Evolutionary conservation across 2,888 invertebrate genomes (phyloP).

Genomic region (Pheosia gnoma): DNA sequence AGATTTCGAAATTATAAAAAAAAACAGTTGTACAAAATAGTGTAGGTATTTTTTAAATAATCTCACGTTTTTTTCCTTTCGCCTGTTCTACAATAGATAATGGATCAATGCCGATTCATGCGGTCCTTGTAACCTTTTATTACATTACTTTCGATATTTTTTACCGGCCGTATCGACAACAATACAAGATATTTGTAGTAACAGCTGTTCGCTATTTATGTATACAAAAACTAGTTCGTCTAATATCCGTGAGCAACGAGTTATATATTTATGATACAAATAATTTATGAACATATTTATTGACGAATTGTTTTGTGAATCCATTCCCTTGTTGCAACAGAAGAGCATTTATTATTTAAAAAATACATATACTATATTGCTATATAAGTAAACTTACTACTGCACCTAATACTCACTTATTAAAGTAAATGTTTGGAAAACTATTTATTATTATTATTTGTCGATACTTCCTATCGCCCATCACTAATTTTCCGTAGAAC

Average conservation of each 20-base stretch:
- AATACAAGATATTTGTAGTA: constrained; percentile 24
- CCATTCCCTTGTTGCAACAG: too few relatives aligned
- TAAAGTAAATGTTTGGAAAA: too few relatives aligned
- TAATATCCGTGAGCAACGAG: neutral
- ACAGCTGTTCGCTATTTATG: constrained; percentile 20
- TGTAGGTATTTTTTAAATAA: neutral
- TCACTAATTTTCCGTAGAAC: constrained; percentile 60
- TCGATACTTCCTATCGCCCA: constrained; percentile 37
- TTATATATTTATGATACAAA: constrained; percentile 1
- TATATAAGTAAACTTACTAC: too few relatives aligned
- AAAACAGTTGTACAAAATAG: neutral
- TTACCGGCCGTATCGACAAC: constrained; percentile 22
- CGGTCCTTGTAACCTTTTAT: constrained; percentile 70
- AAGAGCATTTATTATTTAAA: too few relatives aligned
- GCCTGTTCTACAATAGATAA: constrained; percentile 6
- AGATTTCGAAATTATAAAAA: neutral
- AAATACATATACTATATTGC: too few relatives aligned
- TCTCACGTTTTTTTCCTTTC: constrained; percentile 9
- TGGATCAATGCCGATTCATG: constrained; percentile 44
- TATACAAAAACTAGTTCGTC: neutral
- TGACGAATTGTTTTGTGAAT: too few relatives aligned
- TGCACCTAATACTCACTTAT: too few relatives aligned
- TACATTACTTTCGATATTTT: constrained; percentile 60
- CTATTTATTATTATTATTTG: constrained; percentile 30
- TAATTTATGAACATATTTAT: too few relatives aligned